Conservation (phyloP, 2,797 vertebrate genomes). For the Galago senegalensis region DNA sequence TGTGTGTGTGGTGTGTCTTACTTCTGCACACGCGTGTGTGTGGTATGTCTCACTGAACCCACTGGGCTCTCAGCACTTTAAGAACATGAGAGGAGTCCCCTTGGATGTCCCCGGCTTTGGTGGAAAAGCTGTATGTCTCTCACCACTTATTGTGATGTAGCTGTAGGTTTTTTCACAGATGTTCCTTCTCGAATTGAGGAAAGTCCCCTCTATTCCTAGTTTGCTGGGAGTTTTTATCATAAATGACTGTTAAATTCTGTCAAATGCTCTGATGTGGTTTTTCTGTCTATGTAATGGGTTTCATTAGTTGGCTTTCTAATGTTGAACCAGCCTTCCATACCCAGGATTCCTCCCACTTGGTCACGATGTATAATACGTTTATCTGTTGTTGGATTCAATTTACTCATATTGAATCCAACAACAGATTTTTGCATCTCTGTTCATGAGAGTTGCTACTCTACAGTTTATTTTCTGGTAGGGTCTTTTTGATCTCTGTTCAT, state of each 20-base stretch:
- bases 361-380: not conserved
- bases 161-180: not conserved
- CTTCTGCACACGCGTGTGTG: too few relatives aligned
- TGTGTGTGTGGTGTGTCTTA: too few relatives aligned
- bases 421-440: not conserved
- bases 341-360: not conserved
- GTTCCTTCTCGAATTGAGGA: not conserved
- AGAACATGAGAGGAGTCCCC: not conserved
- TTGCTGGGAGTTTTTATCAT: not conserved
- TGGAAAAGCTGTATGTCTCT: not conserved
- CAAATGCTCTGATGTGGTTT: not conserved
- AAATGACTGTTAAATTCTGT: not conserved
- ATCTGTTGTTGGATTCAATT: not conserved
- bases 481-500: not conserved
- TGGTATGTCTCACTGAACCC: not conserved
- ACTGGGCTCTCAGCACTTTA: too few relatives aligned
- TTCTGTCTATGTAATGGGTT: not conserved
- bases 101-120: not conserved
- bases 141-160: not conserved
- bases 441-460: not conserved
- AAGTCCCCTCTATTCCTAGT: not conserved
- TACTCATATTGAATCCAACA: not conserved
- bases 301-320: not conserved
- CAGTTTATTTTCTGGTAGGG: not conserved
- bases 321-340: not conserved